A percentile compares a stretch with the other conserved stretches of the same genome.
Evolutionary conservation across 2,113 vertebrate species (phyloP).

Genomic region (Agelaius phoeniceus): DNA sequence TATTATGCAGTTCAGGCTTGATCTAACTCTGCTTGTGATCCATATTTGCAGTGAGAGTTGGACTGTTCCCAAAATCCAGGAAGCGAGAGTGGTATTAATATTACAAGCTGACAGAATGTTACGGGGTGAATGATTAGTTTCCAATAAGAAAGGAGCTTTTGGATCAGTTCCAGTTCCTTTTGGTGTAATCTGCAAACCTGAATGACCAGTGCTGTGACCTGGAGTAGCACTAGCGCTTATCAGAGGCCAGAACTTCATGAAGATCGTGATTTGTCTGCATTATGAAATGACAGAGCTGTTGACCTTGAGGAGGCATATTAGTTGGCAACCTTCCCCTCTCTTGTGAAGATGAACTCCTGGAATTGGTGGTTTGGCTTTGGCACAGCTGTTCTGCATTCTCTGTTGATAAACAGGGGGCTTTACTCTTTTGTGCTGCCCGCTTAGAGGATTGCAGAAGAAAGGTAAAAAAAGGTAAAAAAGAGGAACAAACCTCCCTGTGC

Average conservation of each 20-base stretch:
- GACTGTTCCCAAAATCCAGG: slow-evolving; percentile 11
- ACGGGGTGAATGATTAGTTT: slow-evolving; percentile 37
- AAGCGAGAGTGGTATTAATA: background rate
- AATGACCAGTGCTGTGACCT: background rate
- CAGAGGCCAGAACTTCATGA: background rate
- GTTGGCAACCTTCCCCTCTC: background rate
- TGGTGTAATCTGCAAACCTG: slow-evolving; percentile 6
- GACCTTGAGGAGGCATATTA: slow-evolving; percentile 34
- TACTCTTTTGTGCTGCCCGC: background rate
- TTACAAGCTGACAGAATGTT: slow-evolving; percentile 13
- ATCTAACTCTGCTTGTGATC: background rate
- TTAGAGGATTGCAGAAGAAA: background rate
- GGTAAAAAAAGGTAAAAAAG: background rate
- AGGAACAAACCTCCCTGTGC: background rate
- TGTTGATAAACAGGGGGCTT: background rate
- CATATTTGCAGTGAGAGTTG: slow-evolving; percentile 1
- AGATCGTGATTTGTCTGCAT: slow-evolving; percentile 9
- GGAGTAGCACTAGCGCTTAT: background rate
- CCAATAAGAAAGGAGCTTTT: slow-evolving; percentile 33
- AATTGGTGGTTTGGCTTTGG: background rate
- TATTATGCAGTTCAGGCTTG: background rate
- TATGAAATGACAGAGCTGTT: background rate
- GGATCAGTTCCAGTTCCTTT: background rate
- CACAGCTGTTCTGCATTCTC: background rate
- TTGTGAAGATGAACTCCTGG: background rate